Evolutionary conservation across 1,140 invertebrate genomes (phyloP), one percentile per base, ranked within the genome.

Genomic region (Belonocnema kinseyi): DNA sequence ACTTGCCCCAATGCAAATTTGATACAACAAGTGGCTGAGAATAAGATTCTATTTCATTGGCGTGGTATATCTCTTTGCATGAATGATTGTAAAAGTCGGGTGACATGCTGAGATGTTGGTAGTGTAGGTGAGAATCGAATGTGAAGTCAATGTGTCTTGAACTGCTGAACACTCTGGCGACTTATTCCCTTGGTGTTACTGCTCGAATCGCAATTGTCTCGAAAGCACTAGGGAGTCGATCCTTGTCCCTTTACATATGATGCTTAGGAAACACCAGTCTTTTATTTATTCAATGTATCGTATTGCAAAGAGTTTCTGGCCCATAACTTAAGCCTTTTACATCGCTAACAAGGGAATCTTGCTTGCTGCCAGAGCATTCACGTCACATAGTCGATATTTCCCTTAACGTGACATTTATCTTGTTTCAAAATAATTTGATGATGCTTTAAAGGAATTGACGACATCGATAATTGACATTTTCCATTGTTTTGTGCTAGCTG

Each of bases 391-490:
- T 66, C 61, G n/a, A 66, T 66, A 66, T 66, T 66, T 66, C 26
- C 61, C 16, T 66, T 66, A 17, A 40, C 61, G 14, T 66, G 61
- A 66, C 33, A 66, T 66, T 40, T 66, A 66, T 66, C 61, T 66
- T 66, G 61, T 66, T 46, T 66, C 61, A 40, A 40, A 66, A 66
- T 66, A 66, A 66, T 46, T 66, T 66, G 61, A 66, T 66, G 61
- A 33, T 66, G 33, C 61, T 66, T 66, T 66, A 33, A 66, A 66
- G 46, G 40, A 46, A 66, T 46, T 66, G 58, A 14, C 61, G 61
- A 40, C 61, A 66, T 66, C 61, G 61, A 46, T 66, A 66, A 66
- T 46, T 66, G 61, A 66, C 61, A 16, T n/a, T 66, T 66, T 14
- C 61, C 26, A 66, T 66, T 66, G 61, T 66, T 66, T 66, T 66